Base-by-base conservation (phyloP, 1,140 invertebrate genomes). In the Phymorhynchus buccinoides region DNA sequence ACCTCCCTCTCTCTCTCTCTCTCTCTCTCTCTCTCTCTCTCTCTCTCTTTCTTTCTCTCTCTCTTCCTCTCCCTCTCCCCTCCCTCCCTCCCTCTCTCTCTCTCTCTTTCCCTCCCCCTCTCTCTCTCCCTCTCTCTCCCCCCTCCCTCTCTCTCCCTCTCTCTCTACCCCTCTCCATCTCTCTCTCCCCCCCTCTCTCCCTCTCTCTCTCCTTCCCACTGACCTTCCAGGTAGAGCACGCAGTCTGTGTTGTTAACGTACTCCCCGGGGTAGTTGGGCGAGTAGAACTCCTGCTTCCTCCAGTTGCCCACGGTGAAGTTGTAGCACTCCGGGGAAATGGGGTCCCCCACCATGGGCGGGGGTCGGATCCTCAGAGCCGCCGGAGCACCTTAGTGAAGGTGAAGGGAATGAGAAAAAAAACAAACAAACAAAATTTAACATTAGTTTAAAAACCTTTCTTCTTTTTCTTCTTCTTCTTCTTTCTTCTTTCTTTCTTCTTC, bases 231-330 rank as follows among this genome's bases (percentile, higher is more conserved):
- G 37, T 96, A 94, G 73, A 94, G 94, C 75, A 95, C 94, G 89
- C 96, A 97, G 86, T 96, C 95, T 0, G 95, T 95, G 68, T 95
- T 94, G 88, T 96, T 96, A 4, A 95, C 95, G 93, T 97, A 97
- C 75, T 95, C 94, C 37, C 91, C 88, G 1, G 96, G 96, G 93
- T 96, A 96, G 85, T 95, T 94, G 0, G 96, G 96, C 85, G 96
- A 96, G 90, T 95, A 96, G 89, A 97, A 96, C 90, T 96, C 96
- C 85, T 89, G 88, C 1, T 87, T 82, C 0, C 89, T 32, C 84
- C 89, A 89, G 84, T 91, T 89, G 14, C 90, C 90, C 44, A 87
- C 81, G 3, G 91, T 91, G 80, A 91, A 91, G 79, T 91, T 91
- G 85, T 86, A 89, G 75, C 91, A 91, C 12, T 66, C 84, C 0